phyloP scores from a whole-genome alignment of 1,140 invertebrate species.

The Araneus ventricosus region DNA sequence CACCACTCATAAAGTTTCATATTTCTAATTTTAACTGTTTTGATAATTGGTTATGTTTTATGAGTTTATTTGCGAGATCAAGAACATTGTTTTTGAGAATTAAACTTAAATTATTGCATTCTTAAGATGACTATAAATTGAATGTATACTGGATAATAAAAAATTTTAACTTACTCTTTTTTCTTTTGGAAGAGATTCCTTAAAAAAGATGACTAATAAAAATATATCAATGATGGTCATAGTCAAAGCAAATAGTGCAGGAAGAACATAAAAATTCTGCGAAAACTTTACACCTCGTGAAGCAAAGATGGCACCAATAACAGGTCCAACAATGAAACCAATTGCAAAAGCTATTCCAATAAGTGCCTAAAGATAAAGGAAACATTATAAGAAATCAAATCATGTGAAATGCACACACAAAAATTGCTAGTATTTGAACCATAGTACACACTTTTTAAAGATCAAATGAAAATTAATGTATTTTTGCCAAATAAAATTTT shows the following conservation, averaged over 20 bases:
- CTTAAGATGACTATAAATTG: background rate
- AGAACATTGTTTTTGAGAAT: background rate
- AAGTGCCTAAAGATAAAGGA: conserved; percentile 86
- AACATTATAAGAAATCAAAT: background rate
- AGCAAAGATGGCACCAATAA: conserved; percentile 95
- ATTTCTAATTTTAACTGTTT: no score
- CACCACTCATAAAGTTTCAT: no score
- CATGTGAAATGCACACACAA: background rate
- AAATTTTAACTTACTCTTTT: conserved; percentile 80
- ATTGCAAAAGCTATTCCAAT: conserved; percentile 98
- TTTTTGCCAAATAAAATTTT: no score
- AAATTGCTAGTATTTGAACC: no score
- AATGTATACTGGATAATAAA: background rate
- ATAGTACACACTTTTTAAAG: no score
- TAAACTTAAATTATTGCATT: conserved; percentile 34
- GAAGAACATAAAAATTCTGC: conserved; percentile 89
- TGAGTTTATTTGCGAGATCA: background rate
- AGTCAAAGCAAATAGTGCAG: conserved; percentile 91
- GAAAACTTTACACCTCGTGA: conserved; percentile 81
- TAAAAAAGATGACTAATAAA: conserved; percentile 88
- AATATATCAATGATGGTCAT: conserved; percentile 89
- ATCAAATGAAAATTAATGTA: no score
- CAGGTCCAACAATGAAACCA: conserved; percentile 96
- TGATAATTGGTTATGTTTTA: no score
- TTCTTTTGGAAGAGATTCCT: conserved; percentile 91